Evolutionary conservation across 2,797 vertebrate species (phyloP).

Genomic region (Chelon auratus): DNA sequence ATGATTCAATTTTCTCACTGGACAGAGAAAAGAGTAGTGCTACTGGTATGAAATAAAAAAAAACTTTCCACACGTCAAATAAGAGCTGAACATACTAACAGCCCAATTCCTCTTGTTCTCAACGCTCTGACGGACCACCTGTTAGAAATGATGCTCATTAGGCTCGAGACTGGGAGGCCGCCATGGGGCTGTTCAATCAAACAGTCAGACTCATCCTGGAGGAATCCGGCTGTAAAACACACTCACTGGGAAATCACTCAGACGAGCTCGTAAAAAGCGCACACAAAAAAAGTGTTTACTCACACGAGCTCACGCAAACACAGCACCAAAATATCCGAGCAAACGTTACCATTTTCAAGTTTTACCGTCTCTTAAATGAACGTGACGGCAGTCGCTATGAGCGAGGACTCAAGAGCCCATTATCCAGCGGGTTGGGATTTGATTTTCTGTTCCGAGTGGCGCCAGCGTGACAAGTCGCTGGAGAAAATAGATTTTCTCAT

Average conservation of each 20-base stretch:
- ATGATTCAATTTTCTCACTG: conserved; percentile 27
- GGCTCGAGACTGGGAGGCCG: conserved; percentile 67
- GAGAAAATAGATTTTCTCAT: conserved; percentile 53
- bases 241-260: conserved; percentile 73
- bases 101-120: conserved; percentile 30
- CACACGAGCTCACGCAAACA: conserved; percentile 19
- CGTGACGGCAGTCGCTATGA: conserved; percentile 24
- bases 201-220: conserved; percentile 73
- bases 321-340: conserved; percentile 20
- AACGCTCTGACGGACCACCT: conserved; percentile 70
- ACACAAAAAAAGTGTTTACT: conserved; percentile 38
- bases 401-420: conserved; percentile 40
- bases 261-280: conserved; percentile 69
- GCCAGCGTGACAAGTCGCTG: conserved; percentile 26
- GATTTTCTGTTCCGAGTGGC: conserved; percentile 50
- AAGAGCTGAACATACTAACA: conserved; percentile 16
- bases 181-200: conserved; percentile 62
- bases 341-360: conserved; percentile 22
- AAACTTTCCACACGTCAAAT: neutral
- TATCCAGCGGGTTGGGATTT: conserved; percentile 38
- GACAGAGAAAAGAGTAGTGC: conserved; percentile 5
- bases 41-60: conserved; percentile 10
- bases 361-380: conserved; percentile 31
- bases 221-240: conserved; percentile 79
- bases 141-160: conserved; percentile 70